Conservation (phyloP, 1,140 invertebrate genomes). For the Heterodera schachtii region DNA sequence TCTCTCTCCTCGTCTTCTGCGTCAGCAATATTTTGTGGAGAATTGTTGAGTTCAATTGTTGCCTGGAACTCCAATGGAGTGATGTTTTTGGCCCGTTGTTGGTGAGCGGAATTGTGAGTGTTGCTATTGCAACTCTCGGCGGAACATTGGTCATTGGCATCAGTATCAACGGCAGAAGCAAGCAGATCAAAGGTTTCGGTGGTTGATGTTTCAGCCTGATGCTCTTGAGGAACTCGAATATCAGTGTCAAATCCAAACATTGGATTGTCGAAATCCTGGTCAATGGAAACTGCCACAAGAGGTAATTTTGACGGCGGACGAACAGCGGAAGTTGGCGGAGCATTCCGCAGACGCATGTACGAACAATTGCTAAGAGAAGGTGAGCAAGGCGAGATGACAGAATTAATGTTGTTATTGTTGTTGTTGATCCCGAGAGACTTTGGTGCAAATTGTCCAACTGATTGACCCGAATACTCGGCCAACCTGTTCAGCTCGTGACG, state of each 20-base stretch:
- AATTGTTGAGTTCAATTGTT: slow-evolving; percentile 27
- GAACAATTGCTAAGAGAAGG: slow-evolving; percentile 5
- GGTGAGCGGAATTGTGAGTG: not conserved
- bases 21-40: slow-evolving; percentile 7
- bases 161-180: slow-evolving; percentile 6
- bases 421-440: slow-evolving; percentile 2
- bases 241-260: not conserved
- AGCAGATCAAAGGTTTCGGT: slow-evolving; percentile 15
- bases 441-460: not conserved
- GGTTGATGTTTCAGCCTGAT: slow-evolving; percentile 15
- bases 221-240: slow-evolving; percentile 18
- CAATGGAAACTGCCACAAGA: slow-evolving; percentile 25
- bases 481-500: slow-evolving; percentile 31
- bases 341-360: slow-evolving; percentile 8
- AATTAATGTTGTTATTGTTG: slow-evolving; percentile 26
- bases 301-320: slow-evolving; percentile 3
- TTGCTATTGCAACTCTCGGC: not conserved
- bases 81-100: slow-evolving; percentile 9
- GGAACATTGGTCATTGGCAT: not conserved
- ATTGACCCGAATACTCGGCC: slow-evolving; percentile 26
- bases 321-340: not conserved
- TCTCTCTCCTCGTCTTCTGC: slow-evolving; percentile 13
- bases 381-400: not conserved
- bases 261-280: slow-evolving; percentile 24
- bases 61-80: slow-evolving; percentile 26